These are phyloP conservation scores for Drosophila nikananu DNA, from an alignment of 1,140 invertebrate species.

Conservation along the genomic window DNA sequence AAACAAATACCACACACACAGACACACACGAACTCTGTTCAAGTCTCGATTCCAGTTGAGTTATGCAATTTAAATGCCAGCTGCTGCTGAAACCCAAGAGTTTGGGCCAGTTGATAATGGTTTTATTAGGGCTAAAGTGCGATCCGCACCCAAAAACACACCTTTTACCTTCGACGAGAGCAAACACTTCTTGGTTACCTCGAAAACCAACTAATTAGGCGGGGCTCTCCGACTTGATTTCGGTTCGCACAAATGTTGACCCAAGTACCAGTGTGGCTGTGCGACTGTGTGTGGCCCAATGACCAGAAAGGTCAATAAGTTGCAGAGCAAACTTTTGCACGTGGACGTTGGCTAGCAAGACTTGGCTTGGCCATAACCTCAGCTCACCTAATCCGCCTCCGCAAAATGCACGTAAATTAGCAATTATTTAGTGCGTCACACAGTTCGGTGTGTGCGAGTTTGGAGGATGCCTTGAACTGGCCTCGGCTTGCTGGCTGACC, in stretches of 20 bases:
- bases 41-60: constrained; percentile 27
- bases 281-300: constrained; percentile 19
- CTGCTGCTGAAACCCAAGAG: constrained; percentile 6
- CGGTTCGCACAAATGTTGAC: constrained; percentile 63
- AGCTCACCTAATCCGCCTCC: constrained; percentile 28
- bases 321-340: constrained; percentile 56
- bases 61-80: constrained; percentile 32
- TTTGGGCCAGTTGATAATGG: constrained; percentile 20
- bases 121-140: constrained; percentile 35
- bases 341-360: constrained; percentile 16
- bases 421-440: constrained; percentile 67
- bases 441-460: constrained; percentile 5
- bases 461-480: constrained; percentile 8
- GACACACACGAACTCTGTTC: constrained; percentile 2
- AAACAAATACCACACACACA: constrained; percentile 67
- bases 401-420: constrained; percentile 62
- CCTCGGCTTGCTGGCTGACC: constrained; percentile 24
- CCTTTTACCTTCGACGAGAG: constrained; percentile 4
- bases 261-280: constrained; percentile 28
- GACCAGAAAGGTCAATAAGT: constrained; percentile 66
- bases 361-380: constrained; percentile 24
- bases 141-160: constrained; percentile 17
- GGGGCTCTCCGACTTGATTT: constrained; percentile 50
- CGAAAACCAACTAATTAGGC: constrained; percentile 67
- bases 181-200: constrained; percentile 27